phyloP scores from a whole-genome alignment of 2,888 invertebrate genomes.

The Lobophora halterata region DNA sequence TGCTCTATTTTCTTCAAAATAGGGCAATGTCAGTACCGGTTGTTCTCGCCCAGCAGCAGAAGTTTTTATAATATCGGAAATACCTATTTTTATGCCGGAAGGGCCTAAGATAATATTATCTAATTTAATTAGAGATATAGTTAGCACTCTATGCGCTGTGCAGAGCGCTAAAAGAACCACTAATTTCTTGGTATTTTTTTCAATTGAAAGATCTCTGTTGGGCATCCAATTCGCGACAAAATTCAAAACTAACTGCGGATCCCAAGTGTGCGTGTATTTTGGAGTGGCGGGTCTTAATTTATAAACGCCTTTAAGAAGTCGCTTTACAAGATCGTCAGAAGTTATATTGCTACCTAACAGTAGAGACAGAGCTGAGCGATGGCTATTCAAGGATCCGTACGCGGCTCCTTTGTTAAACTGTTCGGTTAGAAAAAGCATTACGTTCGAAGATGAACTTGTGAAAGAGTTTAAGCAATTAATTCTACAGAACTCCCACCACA shows the following conservation, averaged over 20 bases:
- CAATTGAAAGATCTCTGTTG: background rate
- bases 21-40: background rate
- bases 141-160: background rate
- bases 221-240: background rate
- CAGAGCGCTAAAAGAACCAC: background rate
- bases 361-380: constrained; percentile 2
- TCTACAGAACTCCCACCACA: background rate
- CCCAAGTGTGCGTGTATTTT: too few species aligned
- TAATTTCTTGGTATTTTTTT: background rate
- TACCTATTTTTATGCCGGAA: background rate
- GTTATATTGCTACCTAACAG: background rate
- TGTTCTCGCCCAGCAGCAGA: background rate
- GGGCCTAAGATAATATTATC: background rate
- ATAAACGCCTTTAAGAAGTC: too few species aligned
- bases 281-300: too few species aligned
- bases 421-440: constrained; percentile 1
- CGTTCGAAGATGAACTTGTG: background rate
- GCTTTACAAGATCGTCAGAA: too few species aligned
- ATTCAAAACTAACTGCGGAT: background rate
- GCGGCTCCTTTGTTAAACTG: background rate
- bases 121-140: background rate
- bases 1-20: background rate
- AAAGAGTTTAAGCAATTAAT: background rate
- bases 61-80: background rate
- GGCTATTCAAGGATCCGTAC: background rate